Evolutionary conservation across 2,797 vertebrate species (phyloP).

Genomic region (Rhabdophis nuchalis): DNA sequence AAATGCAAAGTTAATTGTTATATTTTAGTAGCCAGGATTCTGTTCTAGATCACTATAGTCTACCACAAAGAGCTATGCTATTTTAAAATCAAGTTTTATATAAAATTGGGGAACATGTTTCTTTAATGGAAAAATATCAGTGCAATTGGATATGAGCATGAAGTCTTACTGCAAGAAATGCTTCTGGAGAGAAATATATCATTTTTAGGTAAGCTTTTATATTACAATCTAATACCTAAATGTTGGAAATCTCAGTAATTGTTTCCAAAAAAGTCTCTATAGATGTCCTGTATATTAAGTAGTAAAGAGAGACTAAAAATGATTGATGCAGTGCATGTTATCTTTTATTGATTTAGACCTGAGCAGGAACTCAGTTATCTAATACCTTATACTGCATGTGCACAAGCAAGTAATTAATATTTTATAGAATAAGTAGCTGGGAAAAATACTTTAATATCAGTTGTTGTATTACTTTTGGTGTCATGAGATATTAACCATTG

Average conservation of each 20-base stretch:
- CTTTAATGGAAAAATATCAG: conserved; percentile 74
- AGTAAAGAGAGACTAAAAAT: conserved; percentile 64
- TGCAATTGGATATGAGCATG: conserved; percentile 92
- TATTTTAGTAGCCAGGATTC: background rate
- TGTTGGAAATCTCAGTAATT: conserved; percentile 27
- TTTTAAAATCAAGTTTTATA: background rate
- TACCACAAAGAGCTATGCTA: background rate
- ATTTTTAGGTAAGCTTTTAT: conserved; percentile 86
- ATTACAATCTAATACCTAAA: conserved; percentile 17
- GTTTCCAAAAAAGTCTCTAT: conserved; percentile 49
- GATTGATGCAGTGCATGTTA: conserved; percentile 74
- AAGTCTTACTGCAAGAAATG: conserved; percentile 88
- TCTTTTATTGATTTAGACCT: conserved; percentile 81
- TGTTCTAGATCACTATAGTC: background rate
- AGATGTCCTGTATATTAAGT: conserved; percentile 49
- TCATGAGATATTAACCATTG: conserved; percentile 75
- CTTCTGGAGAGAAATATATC: conserved; percentile 88
- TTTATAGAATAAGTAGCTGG: conserved; percentile 83
- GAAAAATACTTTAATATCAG: conserved; percentile 78
- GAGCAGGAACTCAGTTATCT: conserved; percentile 77
- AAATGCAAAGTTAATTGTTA: background rate
- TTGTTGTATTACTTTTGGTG: conserved; percentile 75
- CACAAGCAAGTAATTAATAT: conserved; percentile 79
- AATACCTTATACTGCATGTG: conserved; percentile 72
- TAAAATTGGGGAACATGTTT: background rate